phyloP scores from a whole-genome alignment of 2,113 vertebrate species.

The Sialia sialis region DNA sequence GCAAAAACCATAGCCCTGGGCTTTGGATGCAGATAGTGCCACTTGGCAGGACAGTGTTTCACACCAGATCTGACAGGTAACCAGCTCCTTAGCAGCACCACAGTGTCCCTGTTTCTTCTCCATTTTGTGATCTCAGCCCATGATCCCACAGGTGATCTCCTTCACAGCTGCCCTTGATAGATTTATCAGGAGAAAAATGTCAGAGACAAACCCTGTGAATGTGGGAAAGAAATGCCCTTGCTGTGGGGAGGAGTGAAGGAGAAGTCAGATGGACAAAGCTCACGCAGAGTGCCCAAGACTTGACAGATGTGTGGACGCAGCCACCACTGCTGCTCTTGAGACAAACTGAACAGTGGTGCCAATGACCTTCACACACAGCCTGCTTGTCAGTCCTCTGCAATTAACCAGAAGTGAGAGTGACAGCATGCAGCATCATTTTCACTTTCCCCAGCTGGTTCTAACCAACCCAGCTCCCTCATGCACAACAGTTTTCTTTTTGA shows the following conservation, averaged over 20 bases:
- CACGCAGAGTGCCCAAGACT: accelerated
- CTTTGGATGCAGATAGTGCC: not conserved
- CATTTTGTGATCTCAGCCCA: not conserved
- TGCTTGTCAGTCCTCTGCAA: not conserved
- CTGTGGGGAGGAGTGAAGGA: not conserved
- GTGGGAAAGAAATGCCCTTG: not conserved
- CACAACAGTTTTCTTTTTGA: not conserved
- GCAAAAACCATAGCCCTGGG: not conserved
- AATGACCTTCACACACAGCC: not conserved
- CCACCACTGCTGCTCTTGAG: not conserved
- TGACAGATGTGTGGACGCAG: not conserved
- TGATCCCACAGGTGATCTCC: not conserved
- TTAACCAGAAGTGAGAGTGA: not conserved
- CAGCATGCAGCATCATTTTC: not conserved
- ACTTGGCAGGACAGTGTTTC: not conserved
- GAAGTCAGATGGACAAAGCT: accelerated
- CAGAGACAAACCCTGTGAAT: not conserved
- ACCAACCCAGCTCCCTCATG: not conserved
- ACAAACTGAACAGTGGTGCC: accelerated
- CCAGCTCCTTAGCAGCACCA: not conserved
- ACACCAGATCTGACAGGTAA: not conserved
- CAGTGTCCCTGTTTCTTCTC: accelerated
- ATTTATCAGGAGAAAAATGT: accelerated
- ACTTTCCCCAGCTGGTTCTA: not conserved
- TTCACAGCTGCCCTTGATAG: not conserved